Conservation (phyloP, 1,140 invertebrate genomes). For the Euglossa dilemma region DNA sequence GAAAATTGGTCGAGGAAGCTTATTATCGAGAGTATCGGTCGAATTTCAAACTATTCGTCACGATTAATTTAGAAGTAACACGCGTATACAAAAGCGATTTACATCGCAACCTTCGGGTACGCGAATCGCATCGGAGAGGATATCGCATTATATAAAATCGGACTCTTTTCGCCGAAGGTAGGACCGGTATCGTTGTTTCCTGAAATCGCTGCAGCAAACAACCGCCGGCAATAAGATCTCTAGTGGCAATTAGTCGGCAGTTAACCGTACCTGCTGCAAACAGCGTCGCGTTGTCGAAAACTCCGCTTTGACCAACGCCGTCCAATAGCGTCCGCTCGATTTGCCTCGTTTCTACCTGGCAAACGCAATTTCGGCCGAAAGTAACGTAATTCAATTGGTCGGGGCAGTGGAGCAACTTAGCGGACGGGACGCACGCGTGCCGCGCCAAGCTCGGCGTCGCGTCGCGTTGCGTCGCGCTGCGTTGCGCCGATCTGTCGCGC, state of each 20-base stretch:
- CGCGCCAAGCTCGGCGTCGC: too few species aligned
- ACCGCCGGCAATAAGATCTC: not conserved
- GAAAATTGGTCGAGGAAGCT: too few species aligned
- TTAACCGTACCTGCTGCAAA: not conserved
- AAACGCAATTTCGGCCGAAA: not conserved
- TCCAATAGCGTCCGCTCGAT: not conserved
- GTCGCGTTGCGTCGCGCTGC: too few species aligned
- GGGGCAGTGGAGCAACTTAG: not conserved
- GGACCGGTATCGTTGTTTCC: not conserved
- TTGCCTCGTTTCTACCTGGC: not conserved
- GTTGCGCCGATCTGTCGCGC: too few species aligned
- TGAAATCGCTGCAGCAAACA: not conserved
- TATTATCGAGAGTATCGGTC: too few species aligned
- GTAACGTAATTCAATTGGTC: conserved; percentile 1
- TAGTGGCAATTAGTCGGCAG: not conserved
- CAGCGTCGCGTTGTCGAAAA: not conserved
- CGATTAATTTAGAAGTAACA: too few species aligned
- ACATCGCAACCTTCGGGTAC: too few species aligned
- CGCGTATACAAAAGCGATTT: too few species aligned
- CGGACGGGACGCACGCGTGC: not conserved
- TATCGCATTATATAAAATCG: too few species aligned
- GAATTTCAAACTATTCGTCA: too few species aligned
- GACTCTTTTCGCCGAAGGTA: too few species aligned
- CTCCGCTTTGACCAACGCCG: not conserved
- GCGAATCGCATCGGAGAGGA: too few species aligned